A percentile compares a stretch with the other conserved stretches of the same genome.
Evolutionary conservation across 2,113 vertebrate species (phyloP).

Genomic region (Calypte anna): DNA sequence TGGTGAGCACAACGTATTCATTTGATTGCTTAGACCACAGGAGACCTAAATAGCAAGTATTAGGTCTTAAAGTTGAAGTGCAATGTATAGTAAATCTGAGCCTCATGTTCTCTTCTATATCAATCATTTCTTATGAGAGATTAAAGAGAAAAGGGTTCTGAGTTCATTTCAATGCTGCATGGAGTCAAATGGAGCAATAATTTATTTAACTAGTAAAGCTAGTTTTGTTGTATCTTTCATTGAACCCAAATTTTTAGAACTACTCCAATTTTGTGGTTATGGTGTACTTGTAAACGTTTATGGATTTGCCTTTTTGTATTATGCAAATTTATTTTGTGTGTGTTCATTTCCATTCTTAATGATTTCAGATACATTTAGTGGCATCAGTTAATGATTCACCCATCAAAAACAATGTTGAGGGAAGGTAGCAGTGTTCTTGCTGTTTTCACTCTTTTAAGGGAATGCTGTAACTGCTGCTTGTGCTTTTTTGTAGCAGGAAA

Average conservation of each 20-base stretch:
- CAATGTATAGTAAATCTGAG: slow-evolving; percentile 90
- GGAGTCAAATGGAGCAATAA: slow-evolving; percentile 83
- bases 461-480: slow-evolving; percentile 8
- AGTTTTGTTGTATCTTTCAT: slow-evolving; percentile 46
- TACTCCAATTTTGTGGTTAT: slow-evolving; percentile 73
- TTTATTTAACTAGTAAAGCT: slow-evolving; percentile 47
- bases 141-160: slow-evolving; percentile 73
- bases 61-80: slow-evolving; percentile 86
- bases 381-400: not conserved
- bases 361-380: slow-evolving; percentile 34
- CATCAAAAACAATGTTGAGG: not conserved
- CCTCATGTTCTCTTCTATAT: slow-evolving; percentile 82
- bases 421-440: not conserved
- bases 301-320: slow-evolving; percentile 72
- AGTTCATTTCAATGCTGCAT: slow-evolving; percentile 82
- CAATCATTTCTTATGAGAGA: slow-evolving; percentile 80
- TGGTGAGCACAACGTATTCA: slow-evolving; percentile 76
- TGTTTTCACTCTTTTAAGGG: slow-evolving; percentile 44
- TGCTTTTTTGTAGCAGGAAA: not conserved
- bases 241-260: slow-evolving; percentile 58
- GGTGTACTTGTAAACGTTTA: slow-evolving; percentile 55
- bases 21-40: slow-evolving; percentile 63
- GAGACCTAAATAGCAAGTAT: slow-evolving; percentile 77
- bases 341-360: slow-evolving; percentile 59
- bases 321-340: slow-evolving; percentile 14